Percentiles rank a stretch among this genome's conserved stretches.
Conservation (phyloP, 1,140 invertebrate species). For the Branchinecta lindahli region DNA sequence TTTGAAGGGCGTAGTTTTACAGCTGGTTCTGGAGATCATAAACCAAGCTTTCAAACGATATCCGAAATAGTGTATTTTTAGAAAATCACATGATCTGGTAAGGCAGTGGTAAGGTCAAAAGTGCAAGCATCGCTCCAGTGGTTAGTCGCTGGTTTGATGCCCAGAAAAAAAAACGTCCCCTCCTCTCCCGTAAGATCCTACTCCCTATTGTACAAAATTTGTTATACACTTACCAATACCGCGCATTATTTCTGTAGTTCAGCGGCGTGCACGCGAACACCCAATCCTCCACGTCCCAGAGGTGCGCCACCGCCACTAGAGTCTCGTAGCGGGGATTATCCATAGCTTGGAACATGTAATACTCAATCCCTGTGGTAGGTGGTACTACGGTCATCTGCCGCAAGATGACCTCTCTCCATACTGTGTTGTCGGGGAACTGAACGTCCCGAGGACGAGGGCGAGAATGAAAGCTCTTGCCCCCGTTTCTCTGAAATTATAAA, state of each 20-base stretch:
- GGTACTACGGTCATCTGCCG: background rate
- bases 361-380: background rate
- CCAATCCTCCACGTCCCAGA: background rate
- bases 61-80: no score
- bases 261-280: background rate
- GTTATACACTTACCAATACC: background rate
- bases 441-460: background rate
- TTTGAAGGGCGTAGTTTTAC: no score
- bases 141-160: no score
- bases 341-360: background rate
- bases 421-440: background rate
- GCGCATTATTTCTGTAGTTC: background rate
- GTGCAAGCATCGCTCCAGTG: no score
- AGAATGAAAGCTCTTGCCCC: background rate
- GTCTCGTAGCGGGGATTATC: background rate
- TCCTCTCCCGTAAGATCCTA: no score
- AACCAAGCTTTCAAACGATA: no score
- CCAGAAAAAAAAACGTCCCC: no score
- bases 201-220: background rate
- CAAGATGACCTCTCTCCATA: background rate
- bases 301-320: background rate
- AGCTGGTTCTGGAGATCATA: no score
- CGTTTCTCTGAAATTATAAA: background rate
- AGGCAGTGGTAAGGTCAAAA: no score
- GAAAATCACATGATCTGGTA: no score